phyloP scores from a whole-genome alignment of 2,797 vertebrate genomes.

The Eremophila alpestris region DNA sequence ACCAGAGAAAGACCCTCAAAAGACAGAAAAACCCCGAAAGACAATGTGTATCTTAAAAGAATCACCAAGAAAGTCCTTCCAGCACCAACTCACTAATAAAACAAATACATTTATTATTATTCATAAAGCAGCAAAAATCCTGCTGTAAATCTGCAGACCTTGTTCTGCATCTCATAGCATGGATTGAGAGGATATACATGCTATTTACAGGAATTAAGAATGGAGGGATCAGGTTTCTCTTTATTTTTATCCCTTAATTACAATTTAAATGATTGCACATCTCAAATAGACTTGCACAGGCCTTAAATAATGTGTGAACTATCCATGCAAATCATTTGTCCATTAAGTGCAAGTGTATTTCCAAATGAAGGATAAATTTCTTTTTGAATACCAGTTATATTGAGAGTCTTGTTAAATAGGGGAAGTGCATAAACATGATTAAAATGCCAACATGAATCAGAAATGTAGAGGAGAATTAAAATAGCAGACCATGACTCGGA shows the following conservation, averaged over 20 bases:
- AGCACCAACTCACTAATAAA: neutral
- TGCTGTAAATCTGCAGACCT: neutral
- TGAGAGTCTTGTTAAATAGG: neutral
- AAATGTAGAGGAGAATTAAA: neutral
- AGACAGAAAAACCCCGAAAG: neutral
- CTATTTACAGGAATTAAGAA: neutral
- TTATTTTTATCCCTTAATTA: neutral
- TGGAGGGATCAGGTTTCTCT: neutral
- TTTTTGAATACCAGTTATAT: neutral
- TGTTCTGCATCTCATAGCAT: neutral
- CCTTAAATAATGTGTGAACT: neutral
- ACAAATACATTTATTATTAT: neutral
- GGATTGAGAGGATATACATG: neutral
- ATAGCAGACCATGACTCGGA: neutral
- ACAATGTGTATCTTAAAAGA: neutral
- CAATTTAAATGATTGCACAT: neutral
- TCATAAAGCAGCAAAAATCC: neutral
- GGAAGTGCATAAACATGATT: neutral
- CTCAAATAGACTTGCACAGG: neutral
- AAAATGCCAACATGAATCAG: neutral
- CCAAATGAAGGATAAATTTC: neutral
- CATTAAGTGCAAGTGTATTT: neutral
- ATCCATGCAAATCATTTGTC: neutral
- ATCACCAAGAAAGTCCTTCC: neutral
- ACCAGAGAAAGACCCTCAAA: neutral